Percentiles rank a stretch among this genome's conserved stretches.
phyloP scores from a whole-genome alignment of 1,140 invertebrate species.

The Sesamia nonagrioides region DNA sequence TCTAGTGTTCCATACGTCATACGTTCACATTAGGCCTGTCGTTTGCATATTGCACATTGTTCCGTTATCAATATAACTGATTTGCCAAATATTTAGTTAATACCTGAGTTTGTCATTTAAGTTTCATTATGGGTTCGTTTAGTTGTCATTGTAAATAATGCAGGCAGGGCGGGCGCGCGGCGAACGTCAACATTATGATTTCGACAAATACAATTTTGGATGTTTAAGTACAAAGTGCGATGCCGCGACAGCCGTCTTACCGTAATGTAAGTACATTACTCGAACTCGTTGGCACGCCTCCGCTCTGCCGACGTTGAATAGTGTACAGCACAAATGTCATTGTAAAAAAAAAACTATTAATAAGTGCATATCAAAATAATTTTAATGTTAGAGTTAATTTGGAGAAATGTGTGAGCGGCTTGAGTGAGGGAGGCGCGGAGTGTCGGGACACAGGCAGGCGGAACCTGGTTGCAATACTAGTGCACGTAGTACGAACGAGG shows the following conservation, averaged over 20 bases:
- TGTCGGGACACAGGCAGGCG: slow-evolving; percentile 47
- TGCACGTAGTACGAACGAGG: slow-evolving; percentile 1
- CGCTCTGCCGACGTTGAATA: slow-evolving; percentile 62
- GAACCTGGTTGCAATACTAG: slow-evolving; percentile 54
- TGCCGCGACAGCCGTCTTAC: slow-evolving; percentile 57
- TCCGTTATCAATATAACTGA: slow-evolving; percentile 55
- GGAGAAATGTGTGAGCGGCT: slow-evolving; percentile 56
- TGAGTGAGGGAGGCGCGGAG: slow-evolving; percentile 49
- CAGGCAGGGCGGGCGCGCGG: slow-evolving; percentile 51
- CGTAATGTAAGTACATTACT: slow-evolving; percentile 63
- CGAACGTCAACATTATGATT: slow-evolving; percentile 55
- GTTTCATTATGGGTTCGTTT: slow-evolving; percentile 65
- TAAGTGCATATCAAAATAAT: slow-evolving; percentile 86
- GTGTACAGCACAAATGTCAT: slow-evolving; percentile 86
- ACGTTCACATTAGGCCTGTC: slow-evolving; percentile 57
- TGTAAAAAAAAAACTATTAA: slow-evolving; percentile 81
- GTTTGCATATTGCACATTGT: slow-evolving; percentile 62
- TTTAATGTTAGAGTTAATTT: slow-evolving; percentile 80
- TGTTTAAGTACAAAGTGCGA: slow-evolving; percentile 70
- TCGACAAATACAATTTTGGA: slow-evolving; percentile 48
- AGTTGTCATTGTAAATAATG: slow-evolving; percentile 80
- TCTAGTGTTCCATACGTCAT: slow-evolving; percentile 73
- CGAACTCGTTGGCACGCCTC: slow-evolving; percentile 54
- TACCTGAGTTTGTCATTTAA: slow-evolving; percentile 64
- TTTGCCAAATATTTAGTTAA: slow-evolving; percentile 83